Evolutionary conservation across 2,797 vertebrate species (phyloP), one percentile per base, ranked within the genome.

Genomic region (Danio aesculapii): DNA sequence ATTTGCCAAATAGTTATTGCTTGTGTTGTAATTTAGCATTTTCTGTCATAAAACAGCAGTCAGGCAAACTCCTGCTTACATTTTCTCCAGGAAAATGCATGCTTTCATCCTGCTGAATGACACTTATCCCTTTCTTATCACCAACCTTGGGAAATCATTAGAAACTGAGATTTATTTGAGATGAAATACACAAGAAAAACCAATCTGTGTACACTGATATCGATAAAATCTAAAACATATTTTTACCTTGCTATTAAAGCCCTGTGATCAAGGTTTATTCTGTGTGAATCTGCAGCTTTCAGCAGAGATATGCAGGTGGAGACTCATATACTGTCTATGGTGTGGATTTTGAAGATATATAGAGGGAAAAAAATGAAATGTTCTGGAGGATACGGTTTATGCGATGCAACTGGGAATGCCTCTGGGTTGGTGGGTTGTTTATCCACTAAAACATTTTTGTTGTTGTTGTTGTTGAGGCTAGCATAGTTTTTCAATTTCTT

Each of bases 21-120:
- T 30, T 69, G 47, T 13, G 12, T 69, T 69, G 6, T 39, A 70
- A n/a, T 53, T 8, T 53, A 52, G 67, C 21, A 53, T 70, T 53
- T 52, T 30, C 67, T 52, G 49, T 39, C 21, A 57, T 44, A 21
- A 47, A 41, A 16, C 39, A 14, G 4, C 7, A 49, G 10, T 21
- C 66, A 39, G 14, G 52, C 8, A 41, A 41, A 53, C 10, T 52
- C 12, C 14, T 41, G 30, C 39, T 53, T 43, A 19, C 14, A 71
- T 44, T 64, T 44, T 9, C 68, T n/a, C 50, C 52, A 55, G 69
- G 21, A 39, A 53, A 52, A 69, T 69, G 52, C 47, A 69, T 49
- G 64, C 46, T 43, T 55, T 72, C 39, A 44, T 57, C n/a, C 53
- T 19, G 12, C 12, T 43, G 43, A 66, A 66, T 66, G 43, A 66